Conservation (phyloP, 2,888 invertebrate genomes). For the Clostera curtula region DNA sequence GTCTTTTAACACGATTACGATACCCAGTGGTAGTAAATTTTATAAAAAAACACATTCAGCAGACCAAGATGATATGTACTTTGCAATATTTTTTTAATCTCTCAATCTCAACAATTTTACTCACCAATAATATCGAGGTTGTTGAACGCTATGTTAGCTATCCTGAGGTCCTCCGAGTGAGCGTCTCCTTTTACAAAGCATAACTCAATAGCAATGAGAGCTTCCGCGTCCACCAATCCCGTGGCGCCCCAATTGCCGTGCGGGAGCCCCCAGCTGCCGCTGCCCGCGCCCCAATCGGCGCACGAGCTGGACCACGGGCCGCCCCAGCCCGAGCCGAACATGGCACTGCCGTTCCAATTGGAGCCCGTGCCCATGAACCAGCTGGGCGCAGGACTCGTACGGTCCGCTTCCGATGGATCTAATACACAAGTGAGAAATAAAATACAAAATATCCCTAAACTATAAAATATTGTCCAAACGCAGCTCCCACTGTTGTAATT, state of each 20-base stretch:
- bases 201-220: constrained; percentile 80
- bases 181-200: constrained; percentile 61
- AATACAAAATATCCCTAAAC: no score
- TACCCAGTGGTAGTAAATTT: no score
- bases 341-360: constrained; percentile 26
- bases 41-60: neutral
- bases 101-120: constrained; percentile 18
- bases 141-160: constrained; percentile 93
- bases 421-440: no score
- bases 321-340: constrained; percentile 68
- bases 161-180: constrained; percentile 75
- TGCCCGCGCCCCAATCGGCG: constrained; percentile 68
- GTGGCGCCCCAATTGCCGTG: constrained; percentile 79
- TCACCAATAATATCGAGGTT: constrained; percentile 94
- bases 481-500: no score
- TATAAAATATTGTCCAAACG: no score
- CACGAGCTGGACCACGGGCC: constrained; percentile 86
- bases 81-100: neutral
- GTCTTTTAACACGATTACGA: no score
- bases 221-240: constrained; percentile 87
- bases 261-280: constrained; percentile 84
- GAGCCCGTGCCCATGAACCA: constrained; percentile 28
- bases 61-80: neutral
- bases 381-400: constrained; percentile 36
- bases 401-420: constrained; percentile 29